These are phyloP conservation scores for Coleophora flavipennella DNA, from an alignment of 2,888 invertebrate species.

Conservation along the genomic window DNA sequence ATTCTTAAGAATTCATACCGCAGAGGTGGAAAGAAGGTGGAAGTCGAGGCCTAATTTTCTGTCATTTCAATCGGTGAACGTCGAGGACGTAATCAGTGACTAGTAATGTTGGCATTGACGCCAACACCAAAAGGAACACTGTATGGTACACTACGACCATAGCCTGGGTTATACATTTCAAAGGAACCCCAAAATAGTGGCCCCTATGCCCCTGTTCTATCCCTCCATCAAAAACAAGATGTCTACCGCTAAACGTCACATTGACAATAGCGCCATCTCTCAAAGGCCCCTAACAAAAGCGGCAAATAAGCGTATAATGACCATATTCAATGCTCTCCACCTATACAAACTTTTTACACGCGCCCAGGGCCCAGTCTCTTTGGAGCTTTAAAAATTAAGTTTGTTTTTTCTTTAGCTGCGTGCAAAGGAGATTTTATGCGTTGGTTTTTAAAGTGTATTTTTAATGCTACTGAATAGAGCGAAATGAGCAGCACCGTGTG, in stretches of 20 bases:
- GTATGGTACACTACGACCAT: too few relatives aligned
- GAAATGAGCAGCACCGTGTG: constrained; percentile 11
- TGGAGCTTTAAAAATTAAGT: not conserved
- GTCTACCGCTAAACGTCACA: constrained; percentile 55
- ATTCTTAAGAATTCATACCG: too few relatives aligned
- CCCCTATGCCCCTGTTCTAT: constrained; percentile 20
- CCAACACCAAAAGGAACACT: too few relatives aligned
- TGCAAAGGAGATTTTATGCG: not conserved
- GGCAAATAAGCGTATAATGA: constrained; percentile 66
- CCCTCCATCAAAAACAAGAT: constrained; percentile 53
- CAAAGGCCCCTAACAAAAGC: constrained; percentile 43
- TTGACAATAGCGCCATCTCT: constrained; percentile 40
- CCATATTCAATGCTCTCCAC: constrained; percentile 50
- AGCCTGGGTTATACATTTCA: too few relatives aligned
- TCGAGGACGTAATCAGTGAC: too few relatives aligned
- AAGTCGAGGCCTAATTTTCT: too few relatives aligned
- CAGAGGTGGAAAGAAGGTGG: too few relatives aligned
- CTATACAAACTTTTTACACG: constrained; percentile 12
- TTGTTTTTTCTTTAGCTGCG: not conserved
- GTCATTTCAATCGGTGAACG: too few relatives aligned
- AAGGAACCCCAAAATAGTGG: constrained; percentile 28
- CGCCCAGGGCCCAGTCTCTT: not conserved
- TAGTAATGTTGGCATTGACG: too few relatives aligned
- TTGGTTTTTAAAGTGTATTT: constrained; percentile 11
- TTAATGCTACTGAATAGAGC: constrained; percentile 10